phyloP scores from a whole-genome alignment of 2,888 invertebrate species.

The Cyaniris semiargus region DNA sequence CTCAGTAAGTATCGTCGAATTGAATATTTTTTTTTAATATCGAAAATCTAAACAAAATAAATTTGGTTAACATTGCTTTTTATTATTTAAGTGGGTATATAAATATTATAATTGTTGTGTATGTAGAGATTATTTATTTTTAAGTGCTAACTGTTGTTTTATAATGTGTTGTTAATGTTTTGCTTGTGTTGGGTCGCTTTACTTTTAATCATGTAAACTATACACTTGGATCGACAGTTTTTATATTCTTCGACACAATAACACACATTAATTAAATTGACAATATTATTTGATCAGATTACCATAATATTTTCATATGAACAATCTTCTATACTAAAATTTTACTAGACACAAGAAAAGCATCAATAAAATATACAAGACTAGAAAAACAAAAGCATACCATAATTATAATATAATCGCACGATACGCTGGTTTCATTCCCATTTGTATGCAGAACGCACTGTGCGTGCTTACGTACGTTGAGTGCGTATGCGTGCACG shows the following conservation, averaged over 20 bases:
- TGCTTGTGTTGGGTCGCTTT: conserved; percentile 22
- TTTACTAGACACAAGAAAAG: conserved; percentile 14
- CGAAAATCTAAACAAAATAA: background rate
- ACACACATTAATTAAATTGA: background rate
- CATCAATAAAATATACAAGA: background rate
- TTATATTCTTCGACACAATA: background rate
- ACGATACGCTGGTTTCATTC: background rate
- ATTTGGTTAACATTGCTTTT: background rate
- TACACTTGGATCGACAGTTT: background rate
- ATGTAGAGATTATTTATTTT: background rate
- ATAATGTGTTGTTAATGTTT: conserved; percentile 29
- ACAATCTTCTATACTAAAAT: background rate
- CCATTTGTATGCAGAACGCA: background rate
- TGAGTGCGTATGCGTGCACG: background rate
- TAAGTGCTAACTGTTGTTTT: conserved; percentile 10
- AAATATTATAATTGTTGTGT: conserved; percentile 6
- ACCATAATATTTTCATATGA: background rate
- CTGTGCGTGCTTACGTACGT: background rate
- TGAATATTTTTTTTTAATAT: background rate
- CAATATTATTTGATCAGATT: background rate
- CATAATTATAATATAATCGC: background rate
- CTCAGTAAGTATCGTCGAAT: background rate
- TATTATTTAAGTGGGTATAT: background rate
- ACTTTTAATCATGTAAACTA: conserved; percentile 7
- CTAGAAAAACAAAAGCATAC: conserved; percentile 7